Conservation (phyloP, 1,140 invertebrate species). For the silkworm (Bombyx mori) region DNA sequence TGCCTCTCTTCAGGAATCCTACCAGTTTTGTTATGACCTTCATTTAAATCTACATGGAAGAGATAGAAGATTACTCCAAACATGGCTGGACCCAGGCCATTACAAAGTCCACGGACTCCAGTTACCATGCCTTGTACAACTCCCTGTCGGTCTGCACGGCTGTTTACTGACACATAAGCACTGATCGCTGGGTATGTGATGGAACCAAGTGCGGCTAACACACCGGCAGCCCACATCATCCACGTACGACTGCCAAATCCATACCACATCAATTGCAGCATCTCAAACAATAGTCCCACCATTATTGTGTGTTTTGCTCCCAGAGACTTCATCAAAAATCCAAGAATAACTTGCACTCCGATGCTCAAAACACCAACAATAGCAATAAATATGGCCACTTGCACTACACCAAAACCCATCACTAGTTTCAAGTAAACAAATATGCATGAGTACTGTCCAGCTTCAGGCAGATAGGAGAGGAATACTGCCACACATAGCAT, state of each 20-base stretch:
- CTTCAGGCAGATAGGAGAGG: constrained; percentile 98
- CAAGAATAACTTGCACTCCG: constrained; percentile 92
- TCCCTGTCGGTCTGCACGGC: constrained; percentile 96
- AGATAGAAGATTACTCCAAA: constrained; percentile 99
- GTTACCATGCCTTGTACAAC: constrained; percentile 99
- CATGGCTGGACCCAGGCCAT: constrained; percentile 93
- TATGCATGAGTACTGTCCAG: constrained; percentile 99
- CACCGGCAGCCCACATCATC: constrained; percentile 99
- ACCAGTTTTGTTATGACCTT: constrained; percentile 68
- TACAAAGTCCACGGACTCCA: constrained; percentile 93
- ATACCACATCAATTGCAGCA: constrained; percentile 97
- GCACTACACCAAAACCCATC: constrained; percentile 95
- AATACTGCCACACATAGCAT: constrained; percentile 98
- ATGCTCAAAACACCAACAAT: constrained; percentile 97
- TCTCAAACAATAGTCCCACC: constrained; percentile 95
- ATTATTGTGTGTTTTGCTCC: constrained; percentile 98
- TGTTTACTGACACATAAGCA: constrained; percentile 97
- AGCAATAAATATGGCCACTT: constrained; percentile 98
- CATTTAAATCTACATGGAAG: constrained; percentile 97
- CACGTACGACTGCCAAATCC: constrained; percentile 82
- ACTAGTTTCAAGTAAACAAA: constrained; percentile 99
- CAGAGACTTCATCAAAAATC: constrained; percentile 86
- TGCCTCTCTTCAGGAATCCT: constrained; percentile 48
- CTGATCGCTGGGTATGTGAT: constrained; percentile 99
- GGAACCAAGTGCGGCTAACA: constrained; percentile 94